Evolutionary conservation across 92 coral and sea anemone species (phyloP).

Genomic region (Porites rus): DNA sequence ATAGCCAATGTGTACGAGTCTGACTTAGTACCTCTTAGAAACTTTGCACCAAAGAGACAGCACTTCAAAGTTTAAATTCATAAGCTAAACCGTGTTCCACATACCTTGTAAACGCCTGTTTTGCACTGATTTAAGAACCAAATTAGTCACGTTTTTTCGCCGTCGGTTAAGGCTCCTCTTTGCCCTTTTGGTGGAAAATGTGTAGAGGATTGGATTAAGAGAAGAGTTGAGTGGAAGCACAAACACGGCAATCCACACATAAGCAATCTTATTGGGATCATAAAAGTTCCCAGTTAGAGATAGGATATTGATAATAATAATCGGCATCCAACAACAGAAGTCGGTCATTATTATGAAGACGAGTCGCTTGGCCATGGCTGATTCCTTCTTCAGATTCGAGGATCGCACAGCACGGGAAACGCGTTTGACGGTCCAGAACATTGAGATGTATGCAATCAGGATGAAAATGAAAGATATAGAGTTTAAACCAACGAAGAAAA

Average conservation of each 20-base stretch:
- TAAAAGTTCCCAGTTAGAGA: slow-evolving; percentile 62
- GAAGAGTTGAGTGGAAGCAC: slow-evolving; percentile 74
- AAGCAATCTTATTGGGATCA: slow-evolving; percentile 67
- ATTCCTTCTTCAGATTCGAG: slow-evolving; percentile 65
- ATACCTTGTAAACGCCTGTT: slow-evolving; percentile 7
- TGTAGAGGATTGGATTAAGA: slow-evolving; percentile 70
- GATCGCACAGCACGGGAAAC: slow-evolving; percentile 63
- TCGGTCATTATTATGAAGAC: slow-evolving; percentile 73
- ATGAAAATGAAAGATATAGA: slow-evolving; percentile 69
- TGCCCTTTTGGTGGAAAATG: slow-evolving; percentile 58
- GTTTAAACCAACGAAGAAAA: slow-evolving; percentile 66
- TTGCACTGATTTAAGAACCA: neutral
- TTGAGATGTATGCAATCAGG: slow-evolving; percentile 63
- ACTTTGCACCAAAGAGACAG: no score
- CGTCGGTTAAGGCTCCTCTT: slow-evolving; percentile 25
- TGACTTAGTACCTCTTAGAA: no score
- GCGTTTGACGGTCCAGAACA: slow-evolving; percentile 65
- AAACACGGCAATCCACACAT: slow-evolving; percentile 77
- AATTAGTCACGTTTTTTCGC: neutral
- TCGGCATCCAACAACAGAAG: slow-evolving; percentile 83
- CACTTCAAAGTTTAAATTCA: no score
- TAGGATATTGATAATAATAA: slow-evolving; percentile 65
- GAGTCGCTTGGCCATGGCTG: slow-evolving; percentile 72
- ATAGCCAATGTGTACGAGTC: no score
- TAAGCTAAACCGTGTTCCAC: neutral